Evolutionary conservation across 2,113 vertebrate species (phyloP).

Genomic region (Cepphus grylle): DNA sequence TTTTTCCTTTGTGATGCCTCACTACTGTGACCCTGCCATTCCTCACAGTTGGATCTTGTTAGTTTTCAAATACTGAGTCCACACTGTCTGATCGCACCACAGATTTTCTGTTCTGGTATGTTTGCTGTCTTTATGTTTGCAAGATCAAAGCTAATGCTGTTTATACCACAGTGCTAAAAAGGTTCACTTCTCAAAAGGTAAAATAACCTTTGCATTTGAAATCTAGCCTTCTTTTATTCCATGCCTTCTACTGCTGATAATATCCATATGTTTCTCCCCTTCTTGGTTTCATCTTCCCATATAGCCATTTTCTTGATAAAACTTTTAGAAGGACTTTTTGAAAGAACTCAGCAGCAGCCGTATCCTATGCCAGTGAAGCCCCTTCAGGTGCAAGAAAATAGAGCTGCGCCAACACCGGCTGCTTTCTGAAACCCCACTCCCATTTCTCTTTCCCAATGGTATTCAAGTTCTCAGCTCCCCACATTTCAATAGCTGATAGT

Average conservation of each 20-base stretch:
- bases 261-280: neutral
- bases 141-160: slow-evolving; percentile 43
- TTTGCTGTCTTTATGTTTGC: slow-evolving; percentile 19
- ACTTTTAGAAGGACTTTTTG: neutral
- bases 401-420: neutral
- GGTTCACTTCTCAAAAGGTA: neutral
- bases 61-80: slow-evolving; percentile 54
- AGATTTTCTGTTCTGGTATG: slow-evolving; percentile 27
- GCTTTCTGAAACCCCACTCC: neutral
- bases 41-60: slow-evolving; percentile 26
- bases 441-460: neutral
- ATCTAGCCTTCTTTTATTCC: neutral
- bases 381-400: neutral
- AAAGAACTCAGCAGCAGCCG: neutral
- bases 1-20: slow-evolving; percentile 27
- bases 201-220: slow-evolving; percentile 9
- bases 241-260: neutral
- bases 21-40: slow-evolving; percentile 28
- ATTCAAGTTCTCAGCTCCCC: neutral
- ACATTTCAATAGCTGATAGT: neutral
- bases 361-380: neutral
- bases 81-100: neutral
- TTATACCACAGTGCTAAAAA: neutral
- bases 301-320: neutral
- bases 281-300: neutral